Evolutionary conservation across 2,113 vertebrate genomes (phyloP).

Genomic region (Grus americana): DNA sequence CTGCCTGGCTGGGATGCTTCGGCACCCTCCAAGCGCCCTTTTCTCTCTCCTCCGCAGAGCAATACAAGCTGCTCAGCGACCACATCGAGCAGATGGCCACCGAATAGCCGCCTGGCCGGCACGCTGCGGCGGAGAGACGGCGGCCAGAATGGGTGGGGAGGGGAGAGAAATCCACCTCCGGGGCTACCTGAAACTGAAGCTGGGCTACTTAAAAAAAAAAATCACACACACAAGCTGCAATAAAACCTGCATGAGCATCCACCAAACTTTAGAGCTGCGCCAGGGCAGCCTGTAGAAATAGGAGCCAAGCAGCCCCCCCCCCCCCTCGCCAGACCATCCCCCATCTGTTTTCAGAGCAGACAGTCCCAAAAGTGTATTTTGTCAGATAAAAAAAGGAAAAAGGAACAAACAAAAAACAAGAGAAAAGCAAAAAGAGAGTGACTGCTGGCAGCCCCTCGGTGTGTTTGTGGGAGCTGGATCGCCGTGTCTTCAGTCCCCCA

Average conservation of each 20-base stretch:
- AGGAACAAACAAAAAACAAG: background rate
- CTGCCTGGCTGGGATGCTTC: rapidly evolving
- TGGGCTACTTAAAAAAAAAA: background rate
- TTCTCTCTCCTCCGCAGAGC: slow-evolving; percentile 77
- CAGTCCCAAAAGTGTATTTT: background rate
- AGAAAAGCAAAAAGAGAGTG: background rate
- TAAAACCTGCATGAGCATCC: slow-evolving; percentile 72
- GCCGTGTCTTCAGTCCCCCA: background rate
- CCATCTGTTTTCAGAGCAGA: background rate
- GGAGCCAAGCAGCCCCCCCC: background rate
- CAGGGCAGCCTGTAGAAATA: slow-evolving; percentile 48
- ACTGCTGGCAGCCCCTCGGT: background rate
- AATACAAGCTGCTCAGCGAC: slow-evolving; percentile 92
- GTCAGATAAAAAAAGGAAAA: background rate
- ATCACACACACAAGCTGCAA: background rate
- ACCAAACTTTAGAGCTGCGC: slow-evolving; percentile 13
- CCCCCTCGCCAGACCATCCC: background rate
- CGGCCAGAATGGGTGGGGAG: background rate
- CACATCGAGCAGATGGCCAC: slow-evolving; percentile 93
- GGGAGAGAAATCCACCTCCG: background rate
- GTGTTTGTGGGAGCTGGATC: background rate
- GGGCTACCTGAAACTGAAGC: background rate
- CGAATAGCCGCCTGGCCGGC: slow-evolving; percentile 58
- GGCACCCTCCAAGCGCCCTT: background rate
- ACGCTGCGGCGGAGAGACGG: rapidly evolving